Evolutionary conservation across 2,797 vertebrate genomes (phyloP), one percentile per base, ranked within the genome.

Genomic region (Mastacembelus armatus): DNA sequence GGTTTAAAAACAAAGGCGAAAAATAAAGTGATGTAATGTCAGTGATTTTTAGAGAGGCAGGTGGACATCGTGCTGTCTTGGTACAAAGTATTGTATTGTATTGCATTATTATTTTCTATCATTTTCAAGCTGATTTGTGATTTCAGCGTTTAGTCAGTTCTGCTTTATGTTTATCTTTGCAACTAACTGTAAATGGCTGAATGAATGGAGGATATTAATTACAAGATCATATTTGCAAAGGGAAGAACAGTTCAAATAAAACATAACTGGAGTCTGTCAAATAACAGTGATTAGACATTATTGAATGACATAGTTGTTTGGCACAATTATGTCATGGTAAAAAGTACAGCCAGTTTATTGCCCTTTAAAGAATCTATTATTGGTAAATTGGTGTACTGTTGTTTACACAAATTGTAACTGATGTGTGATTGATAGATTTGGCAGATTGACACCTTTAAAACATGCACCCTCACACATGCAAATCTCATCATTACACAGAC

Each of bases 181-280:
- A 26, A 47, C 27, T 72, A 50, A 66, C 75, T 74, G 68, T 59
- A 83, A 87, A 85, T 87, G 84, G 81, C 83, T 62, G 83, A 71
- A 80, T 3, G 71, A 60, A 39, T 3, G 40, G 45, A 11, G 32
- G 51, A 24, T 74, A 65, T 78, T 73, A 77, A 81, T 84, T 49
- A 75, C 30, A 63, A 61, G 80, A 77, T 74, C 60, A 40, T 62
- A 57, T 79, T 75, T n/a, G n/a, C n/a, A n/a, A 72, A 74, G 38
- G 39, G 52, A 47, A 52, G 15, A 74, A 59, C 35, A 55, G 71
- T 57, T n/a, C 24, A 58, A 77, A 48, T 65, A n/a, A 68, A 76
- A 68, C 62, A 30, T 54, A 51, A 59, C 50, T 77, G 40, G 49
- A 63, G 68, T 15, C 60, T 40, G 50, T 45, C 29, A 79, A 58